These are phyloP conservation scores for Puntigrus tetrazona DNA, from an alignment of 2,113 vertebrate species.

Conservation along the genomic window DNA sequence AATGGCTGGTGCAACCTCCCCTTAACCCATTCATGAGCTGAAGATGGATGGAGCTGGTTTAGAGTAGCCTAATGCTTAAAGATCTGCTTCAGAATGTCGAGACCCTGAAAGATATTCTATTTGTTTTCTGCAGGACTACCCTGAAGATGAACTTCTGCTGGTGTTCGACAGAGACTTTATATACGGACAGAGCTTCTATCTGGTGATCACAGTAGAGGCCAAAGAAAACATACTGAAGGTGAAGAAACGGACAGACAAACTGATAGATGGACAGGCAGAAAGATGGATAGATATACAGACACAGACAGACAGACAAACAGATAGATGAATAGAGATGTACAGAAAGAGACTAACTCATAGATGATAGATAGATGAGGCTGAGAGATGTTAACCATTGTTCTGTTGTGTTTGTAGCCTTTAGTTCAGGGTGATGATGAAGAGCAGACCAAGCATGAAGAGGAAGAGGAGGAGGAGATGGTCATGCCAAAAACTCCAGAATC, in stretches of 20 bases:
- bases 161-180: slow-evolving; percentile 84
- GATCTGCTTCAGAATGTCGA: neutral
- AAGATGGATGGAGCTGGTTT: neutral
- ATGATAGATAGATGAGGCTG: neutral
- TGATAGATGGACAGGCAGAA: neutral
- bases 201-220: slow-evolving; percentile 84
- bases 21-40: neutral
- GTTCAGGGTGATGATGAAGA: slow-evolving; percentile 61
- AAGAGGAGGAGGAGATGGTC: slow-evolving; percentile 58
- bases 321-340: neutral
- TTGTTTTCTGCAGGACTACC: slow-evolving; percentile 79
- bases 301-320: neutral
- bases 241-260: slow-evolving; percentile 54
- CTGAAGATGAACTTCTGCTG: slow-evolving; percentile 86
- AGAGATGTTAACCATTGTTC: neutral
- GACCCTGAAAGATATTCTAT: too few relatives aligned
- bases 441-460: slow-evolving; percentile 59
- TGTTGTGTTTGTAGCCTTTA: slow-evolving; percentile 68
- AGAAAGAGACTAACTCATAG: neutral
- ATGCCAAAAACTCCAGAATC: slow-evolving; percentile 67
- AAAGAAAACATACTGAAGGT: slow-evolving; percentile 82
- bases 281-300: neutral
- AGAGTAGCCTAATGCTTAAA: neutral
- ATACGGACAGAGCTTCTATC: slow-evolving; percentile 87
- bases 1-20: too few relatives aligned